Conservation (phyloP, 2,797 vertebrate genomes). For the Crenichthys baileyi region DNA sequence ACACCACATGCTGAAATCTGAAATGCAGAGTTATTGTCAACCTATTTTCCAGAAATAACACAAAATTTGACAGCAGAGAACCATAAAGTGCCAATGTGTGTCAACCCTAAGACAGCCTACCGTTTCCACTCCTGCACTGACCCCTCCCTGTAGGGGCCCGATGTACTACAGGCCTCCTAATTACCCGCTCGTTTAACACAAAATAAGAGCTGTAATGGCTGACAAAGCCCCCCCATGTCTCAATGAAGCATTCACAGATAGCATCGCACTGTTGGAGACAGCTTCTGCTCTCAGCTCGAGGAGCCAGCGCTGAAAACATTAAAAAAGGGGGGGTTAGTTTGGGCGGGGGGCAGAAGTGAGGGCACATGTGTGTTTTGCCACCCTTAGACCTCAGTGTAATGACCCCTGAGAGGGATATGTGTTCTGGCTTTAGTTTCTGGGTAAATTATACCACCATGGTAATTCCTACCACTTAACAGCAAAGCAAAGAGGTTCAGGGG, state of each 20-base stretch:
- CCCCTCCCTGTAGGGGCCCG: constrained; percentile 49
- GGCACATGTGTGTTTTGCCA: constrained; percentile 79
- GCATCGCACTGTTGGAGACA: constrained; percentile 66
- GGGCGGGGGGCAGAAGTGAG: constrained; percentile 47
- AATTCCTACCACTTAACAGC: constrained; percentile 73
- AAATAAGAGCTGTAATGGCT: constrained; percentile 79
- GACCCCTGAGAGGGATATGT: constrained; percentile 73
- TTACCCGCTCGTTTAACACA: constrained; percentile 80
- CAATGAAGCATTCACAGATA: constrained; percentile 79
- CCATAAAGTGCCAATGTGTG: constrained; percentile 63
- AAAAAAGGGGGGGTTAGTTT: constrained; percentile 44
- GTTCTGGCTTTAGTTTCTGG: constrained; percentile 67
- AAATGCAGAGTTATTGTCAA: constrained; percentile 32
- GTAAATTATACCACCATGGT: constrained; percentile 64
- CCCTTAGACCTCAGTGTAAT: constrained; percentile 73
- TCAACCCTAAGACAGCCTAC: constrained; percentile 58
- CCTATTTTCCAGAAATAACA: constrained; percentile 42
- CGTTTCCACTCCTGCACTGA: constrained; percentile 51
- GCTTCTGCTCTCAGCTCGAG: constrained; percentile 48
- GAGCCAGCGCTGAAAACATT: constrained; percentile 27
- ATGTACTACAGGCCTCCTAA: constrained; percentile 76
- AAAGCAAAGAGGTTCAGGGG: constrained; percentile 67
- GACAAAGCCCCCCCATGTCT: constrained; percentile 72
- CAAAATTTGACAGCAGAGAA: constrained; percentile 23
- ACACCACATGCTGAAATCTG: constrained; percentile 11